Evolutionary conservation across 2,888 invertebrate genomes (phyloP).

Genomic region (Monoplex corrugatus): DNA sequence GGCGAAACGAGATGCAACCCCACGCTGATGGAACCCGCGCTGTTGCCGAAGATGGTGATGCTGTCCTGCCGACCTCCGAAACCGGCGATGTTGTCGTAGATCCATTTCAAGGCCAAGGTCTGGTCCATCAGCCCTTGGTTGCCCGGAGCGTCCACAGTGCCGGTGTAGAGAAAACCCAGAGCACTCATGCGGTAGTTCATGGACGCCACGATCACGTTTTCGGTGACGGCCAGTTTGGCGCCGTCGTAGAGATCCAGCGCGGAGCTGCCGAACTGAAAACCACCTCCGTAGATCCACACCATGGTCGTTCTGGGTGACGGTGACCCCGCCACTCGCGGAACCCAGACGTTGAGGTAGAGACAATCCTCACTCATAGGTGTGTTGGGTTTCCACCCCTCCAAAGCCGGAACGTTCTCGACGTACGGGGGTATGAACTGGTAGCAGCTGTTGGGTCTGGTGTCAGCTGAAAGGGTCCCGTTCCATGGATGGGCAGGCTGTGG

Average conservation of each 20-base stretch:
- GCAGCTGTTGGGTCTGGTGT: constrained; percentile 91
- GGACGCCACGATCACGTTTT: constrained; percentile 94
- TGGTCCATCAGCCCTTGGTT: constrained; percentile 97
- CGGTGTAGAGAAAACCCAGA: constrained; percentile 95
- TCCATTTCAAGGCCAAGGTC: constrained; percentile 93
- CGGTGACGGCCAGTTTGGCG: constrained; percentile 89
- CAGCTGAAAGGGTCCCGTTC: constrained; percentile 92
- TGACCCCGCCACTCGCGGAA: constrained; percentile 84
- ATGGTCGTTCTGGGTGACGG: constrained; percentile 85
- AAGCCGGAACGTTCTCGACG: constrained; percentile 84
- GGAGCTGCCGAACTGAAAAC: constrained; percentile 95
- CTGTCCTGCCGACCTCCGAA: constrained; percentile 69
- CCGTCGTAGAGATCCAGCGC: constrained; percentile 85
- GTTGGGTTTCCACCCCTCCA: constrained; percentile 98
- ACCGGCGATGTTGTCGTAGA: constrained; percentile 90
- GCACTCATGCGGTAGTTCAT: constrained; percentile 95
- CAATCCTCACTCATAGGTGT: constrained; percentile 97
- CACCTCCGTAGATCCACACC: constrained; percentile 97
- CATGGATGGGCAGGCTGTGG: constrained; percentile 94
- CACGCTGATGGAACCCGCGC: constrained; percentile 69
- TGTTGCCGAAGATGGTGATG: constrained; percentile 75
- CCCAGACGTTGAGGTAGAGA: constrained; percentile 96
- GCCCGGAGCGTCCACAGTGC: constrained; percentile 91
- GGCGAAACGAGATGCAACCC: constrained; percentile 70
- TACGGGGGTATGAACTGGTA: constrained; percentile 88